Base-by-base conservation (phyloP, 2,797 vertebrate genomes). In the Limnodromus scolopaceus region DNA sequence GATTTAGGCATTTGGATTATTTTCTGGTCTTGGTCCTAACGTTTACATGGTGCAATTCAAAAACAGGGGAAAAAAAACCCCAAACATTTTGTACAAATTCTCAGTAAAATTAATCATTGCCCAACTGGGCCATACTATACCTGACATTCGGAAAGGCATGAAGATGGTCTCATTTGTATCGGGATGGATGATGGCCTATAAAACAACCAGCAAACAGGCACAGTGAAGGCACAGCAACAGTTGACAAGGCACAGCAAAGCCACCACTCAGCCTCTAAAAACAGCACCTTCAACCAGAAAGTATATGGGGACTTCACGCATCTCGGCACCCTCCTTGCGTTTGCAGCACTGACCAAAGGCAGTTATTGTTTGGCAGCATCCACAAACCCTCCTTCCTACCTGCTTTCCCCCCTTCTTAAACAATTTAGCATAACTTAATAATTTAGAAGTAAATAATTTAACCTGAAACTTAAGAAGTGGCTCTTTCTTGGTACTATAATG, bases 131-230 rank as follows among this genome's bases (percentile, higher is more conserved):
- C 6, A 12, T 24, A 6, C 39, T 46, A 1, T 98, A 99, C 99
- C 99, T 99, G 99, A 99, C 99, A 99, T 99, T 65, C 99, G 98
- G 98, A 99, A 99, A 87, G 99, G 99, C 99, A 99, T 99, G 98
- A 99, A 98, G 98, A 99, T 99, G 98, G 99, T 99, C 98, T 99
- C 99, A 38, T 99, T 99, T 0, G 99, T 99, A 94, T 99, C 99
- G 1, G 99, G 99, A 84, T 99, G 99, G 96, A 99, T 98, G 98
- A 99, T 99, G 94, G 99, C 99, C 99, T 99, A 98, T 14, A 87
- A 96, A 79, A 91, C 9, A 58, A 85, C 9, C 85, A 61, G 68
- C 66, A 89, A 17, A 95, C 27, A 68, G 64, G 36, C 16, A 17
- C 4, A 0, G 43, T 97, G 83, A 97, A 55, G 53, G 64, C 30